Conservation (phyloP, 2,797 vertebrate species). For the Streptopelia turtur region DNA sequence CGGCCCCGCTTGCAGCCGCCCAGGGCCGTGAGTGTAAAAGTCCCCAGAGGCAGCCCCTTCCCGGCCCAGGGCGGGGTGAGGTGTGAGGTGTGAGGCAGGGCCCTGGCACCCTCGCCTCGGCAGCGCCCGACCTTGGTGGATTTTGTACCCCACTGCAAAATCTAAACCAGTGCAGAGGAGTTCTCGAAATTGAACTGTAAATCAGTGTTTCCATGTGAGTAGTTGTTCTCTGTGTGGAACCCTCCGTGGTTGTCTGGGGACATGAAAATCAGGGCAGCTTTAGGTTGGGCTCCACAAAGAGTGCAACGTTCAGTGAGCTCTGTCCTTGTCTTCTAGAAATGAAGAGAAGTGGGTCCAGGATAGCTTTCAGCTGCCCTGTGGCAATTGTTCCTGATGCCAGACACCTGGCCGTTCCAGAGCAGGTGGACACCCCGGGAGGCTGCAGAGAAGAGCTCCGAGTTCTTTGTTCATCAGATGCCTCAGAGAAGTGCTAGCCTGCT, state of each 20-base stretch:
- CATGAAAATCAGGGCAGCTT: rapidly evolving
- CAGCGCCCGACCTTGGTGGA: rapidly evolving
- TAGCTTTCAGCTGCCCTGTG: not conserved
- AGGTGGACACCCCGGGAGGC: rapidly evolving
- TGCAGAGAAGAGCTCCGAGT: not conserved
- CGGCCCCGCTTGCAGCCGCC: not conserved
- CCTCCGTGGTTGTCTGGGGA: too few relatives aligned
- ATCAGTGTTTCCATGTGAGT: not conserved
- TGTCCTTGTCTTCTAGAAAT: not conserved
- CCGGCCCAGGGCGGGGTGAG: not conserved
- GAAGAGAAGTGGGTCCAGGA: not conserved
- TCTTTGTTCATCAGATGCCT: rapidly evolving
- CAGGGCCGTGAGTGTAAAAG: not conserved
- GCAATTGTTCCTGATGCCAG: not conserved
- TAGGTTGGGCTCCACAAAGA: not conserved
- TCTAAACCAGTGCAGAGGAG: not conserved
- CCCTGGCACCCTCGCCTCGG: too few relatives aligned
- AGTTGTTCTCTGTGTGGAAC: not conserved
- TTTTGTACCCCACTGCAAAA: not conserved
- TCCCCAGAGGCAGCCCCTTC: not conserved
- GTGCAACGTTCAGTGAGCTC: rapidly evolving
- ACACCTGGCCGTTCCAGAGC: not conserved
- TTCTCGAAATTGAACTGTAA: not conserved
- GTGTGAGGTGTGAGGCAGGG: not conserved
- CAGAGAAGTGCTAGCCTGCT: not conserved